Conservation (phyloP, 1,140 invertebrate species). For the Neodiprion pinetum region DNA sequence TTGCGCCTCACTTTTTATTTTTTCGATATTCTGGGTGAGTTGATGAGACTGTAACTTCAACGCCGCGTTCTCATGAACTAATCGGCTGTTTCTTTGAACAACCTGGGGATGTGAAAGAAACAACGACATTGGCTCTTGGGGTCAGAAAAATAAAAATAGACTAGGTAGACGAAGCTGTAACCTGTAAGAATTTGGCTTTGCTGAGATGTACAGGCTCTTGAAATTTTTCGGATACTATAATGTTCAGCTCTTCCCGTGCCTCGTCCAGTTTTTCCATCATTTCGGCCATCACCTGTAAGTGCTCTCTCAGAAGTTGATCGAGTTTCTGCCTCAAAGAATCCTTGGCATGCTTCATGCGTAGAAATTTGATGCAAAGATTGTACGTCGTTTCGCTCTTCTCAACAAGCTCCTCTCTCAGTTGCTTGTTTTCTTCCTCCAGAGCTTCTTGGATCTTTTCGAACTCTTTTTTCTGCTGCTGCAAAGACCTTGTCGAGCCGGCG, state of each 20-base stretch:
- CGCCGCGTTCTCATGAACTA: slow-evolving; percentile 42
- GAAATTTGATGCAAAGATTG: slow-evolving; percentile 43
- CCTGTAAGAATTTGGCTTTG: slow-evolving; percentile 45
- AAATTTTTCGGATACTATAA: slow-evolving; percentile 44
- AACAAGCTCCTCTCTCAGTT: slow-evolving; percentile 29
- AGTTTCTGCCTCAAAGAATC: slow-evolving; percentile 38
- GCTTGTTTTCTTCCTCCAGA: slow-evolving; percentile 38
- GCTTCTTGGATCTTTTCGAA: slow-evolving; percentile 27
- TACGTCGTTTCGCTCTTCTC: slow-evolving; percentile 39
- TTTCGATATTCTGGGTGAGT: slow-evolving; percentile 36
- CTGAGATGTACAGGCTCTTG: slow-evolving; percentile 39
- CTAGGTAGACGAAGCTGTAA: slow-evolving; percentile 1
- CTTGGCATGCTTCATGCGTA: slow-evolving; percentile 42
- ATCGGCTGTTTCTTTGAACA: slow-evolving; percentile 41
- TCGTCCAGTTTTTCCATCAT: slow-evolving; percentile 50
- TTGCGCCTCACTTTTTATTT: slow-evolving; percentile 33
- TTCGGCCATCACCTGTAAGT: slow-evolving; percentile 42
- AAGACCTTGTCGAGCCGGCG: slow-evolving; percentile 26
- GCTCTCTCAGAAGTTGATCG: slow-evolving; percentile 37
- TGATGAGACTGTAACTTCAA: slow-evolving; percentile 41
- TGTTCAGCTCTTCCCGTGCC: slow-evolving; percentile 41
- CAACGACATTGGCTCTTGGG: background rate
- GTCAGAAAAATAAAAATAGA: background rate
- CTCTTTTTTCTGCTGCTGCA: slow-evolving; percentile 23
- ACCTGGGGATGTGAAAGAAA: slow-evolving; percentile 27